A percentile compares a stretch with the other conserved stretches of the same genome.
Conservation (phyloP, 2,113 vertebrate genomes). For the Electrona antarctica region DNA sequence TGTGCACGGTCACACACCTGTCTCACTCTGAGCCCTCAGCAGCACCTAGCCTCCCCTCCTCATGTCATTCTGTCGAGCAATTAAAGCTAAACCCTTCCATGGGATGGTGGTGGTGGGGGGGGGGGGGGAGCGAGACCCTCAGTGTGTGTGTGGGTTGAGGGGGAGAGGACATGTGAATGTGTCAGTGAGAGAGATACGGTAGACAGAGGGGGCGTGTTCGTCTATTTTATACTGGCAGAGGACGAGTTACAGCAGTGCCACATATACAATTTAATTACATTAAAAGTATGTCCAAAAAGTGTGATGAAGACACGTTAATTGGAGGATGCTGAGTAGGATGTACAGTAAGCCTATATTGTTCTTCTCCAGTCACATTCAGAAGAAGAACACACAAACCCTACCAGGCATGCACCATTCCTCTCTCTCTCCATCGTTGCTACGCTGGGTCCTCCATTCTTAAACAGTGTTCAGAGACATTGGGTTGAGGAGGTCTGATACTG, state of each 20-base stretch:
- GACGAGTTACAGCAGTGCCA: constrained; percentile 12
- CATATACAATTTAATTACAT: constrained; percentile 28
- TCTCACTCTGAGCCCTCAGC: constrained; percentile 20
- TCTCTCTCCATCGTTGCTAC: background rate
- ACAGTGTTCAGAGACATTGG: background rate
- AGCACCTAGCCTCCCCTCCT: constrained; percentile 35
- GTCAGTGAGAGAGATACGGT: background rate
- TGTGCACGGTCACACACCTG: constrained; percentile 43
- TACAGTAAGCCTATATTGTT: background rate
- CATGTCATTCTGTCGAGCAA: constrained; percentile 52
- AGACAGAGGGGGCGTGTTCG: background rate
- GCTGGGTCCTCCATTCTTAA: background rate
- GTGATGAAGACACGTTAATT: constrained; percentile 17
- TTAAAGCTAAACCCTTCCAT: constrained; percentile 36
- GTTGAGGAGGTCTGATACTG: constrained; percentile 5
- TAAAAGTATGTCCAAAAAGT: constrained; percentile 17
- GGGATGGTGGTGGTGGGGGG: background rate
- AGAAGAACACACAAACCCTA: background rate
- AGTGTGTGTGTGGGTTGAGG: background rate
- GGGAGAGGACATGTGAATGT: background rate
- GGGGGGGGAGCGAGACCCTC: background rate
- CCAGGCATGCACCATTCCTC: background rate
- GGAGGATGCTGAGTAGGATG: constrained; percentile 36
- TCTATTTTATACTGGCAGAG: constrained; percentile 12
- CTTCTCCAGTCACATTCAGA: background rate